A percentile compares a stretch with the other conserved stretches of the same genome.
Conservation (phyloP, 2,113 vertebrate species). For the Oreotrochilus melanogaster region DNA sequence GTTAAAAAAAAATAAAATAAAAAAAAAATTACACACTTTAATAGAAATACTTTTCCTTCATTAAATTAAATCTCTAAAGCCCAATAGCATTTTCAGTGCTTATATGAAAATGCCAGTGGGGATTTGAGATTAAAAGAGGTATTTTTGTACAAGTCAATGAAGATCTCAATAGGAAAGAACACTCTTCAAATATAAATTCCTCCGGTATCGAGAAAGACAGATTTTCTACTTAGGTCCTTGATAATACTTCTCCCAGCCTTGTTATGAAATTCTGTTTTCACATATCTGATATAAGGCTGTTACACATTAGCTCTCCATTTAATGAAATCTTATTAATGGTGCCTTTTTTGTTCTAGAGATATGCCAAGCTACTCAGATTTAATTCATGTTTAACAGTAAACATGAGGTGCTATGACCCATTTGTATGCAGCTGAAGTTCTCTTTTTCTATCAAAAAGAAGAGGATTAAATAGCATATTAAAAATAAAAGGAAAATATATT, state of each 20-base stretch:
- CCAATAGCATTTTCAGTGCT: constrained; percentile 84
- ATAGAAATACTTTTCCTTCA: constrained; percentile 86
- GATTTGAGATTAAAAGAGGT: constrained; percentile 86
- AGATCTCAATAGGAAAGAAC: constrained; percentile 82
- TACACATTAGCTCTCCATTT: constrained; percentile 61
- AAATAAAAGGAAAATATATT: background rate
- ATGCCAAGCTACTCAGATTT: constrained; percentile 49
- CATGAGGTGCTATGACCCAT: constrained; percentile 33
- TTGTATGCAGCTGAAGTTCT: constrained; percentile 37
- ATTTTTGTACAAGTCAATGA: constrained; percentile 85
- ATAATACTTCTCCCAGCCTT: constrained; percentile 49
- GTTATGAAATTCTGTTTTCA: constrained; percentile 68
- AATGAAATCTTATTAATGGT: constrained; percentile 69
- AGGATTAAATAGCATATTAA: background rate
- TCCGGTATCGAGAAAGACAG: constrained; percentile 58
- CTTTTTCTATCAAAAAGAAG: background rate
- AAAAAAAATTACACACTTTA: constrained; percentile 78
- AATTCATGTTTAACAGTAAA: constrained; percentile 63
- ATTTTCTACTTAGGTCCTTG: constrained; percentile 52
- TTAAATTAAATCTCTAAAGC: constrained; percentile 88
- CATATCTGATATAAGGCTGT: constrained; percentile 69
- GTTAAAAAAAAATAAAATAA: background rate
- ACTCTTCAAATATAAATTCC: constrained; percentile 80
- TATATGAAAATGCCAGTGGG: constrained; percentile 85
- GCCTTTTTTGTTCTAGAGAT: constrained; percentile 57